These are phyloP conservation scores for Rhinoraja longicauda DNA, from an alignment of 2,797 vertebrate species.

Conservation along the genomic window DNA sequence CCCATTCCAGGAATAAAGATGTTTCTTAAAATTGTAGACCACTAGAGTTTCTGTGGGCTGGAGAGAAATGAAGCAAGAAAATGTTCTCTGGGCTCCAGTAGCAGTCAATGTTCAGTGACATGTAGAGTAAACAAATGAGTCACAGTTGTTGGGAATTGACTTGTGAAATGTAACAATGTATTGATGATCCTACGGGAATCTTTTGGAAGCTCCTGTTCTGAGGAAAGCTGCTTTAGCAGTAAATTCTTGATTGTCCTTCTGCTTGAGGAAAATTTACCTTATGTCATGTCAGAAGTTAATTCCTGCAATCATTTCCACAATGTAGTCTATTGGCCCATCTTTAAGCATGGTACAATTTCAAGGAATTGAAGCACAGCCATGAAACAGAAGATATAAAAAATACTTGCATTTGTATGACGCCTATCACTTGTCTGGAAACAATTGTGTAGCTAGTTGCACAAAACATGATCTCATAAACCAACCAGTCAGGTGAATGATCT, in stretches of 20 bases:
- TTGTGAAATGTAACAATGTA: background rate
- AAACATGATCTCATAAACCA: background rate
- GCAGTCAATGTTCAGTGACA: background rate
- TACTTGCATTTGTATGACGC: background rate
- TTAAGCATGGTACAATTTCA: background rate
- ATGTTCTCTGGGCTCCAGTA: background rate
- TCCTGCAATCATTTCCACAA: background rate
- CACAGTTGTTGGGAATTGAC: background rate
- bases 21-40: background rate
- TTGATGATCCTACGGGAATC: background rate
- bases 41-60: background rate
- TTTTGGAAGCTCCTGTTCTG: background rate
- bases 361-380: background rate
- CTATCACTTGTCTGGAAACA: background rate
- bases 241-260: background rate
- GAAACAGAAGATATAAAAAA: background rate
- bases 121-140: background rate
- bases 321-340: background rate
- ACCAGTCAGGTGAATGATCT: background rate
- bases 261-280: background rate
- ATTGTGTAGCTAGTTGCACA: background rate
- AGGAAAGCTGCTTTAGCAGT: background rate
- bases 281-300: background rate
- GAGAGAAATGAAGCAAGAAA: background rate
- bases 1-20: too few relatives aligned